Evolutionary conservation across 2,113 vertebrate species (phyloP), one percentile per base, ranked within the genome.

Genomic region (Alectura lathami): DNA sequence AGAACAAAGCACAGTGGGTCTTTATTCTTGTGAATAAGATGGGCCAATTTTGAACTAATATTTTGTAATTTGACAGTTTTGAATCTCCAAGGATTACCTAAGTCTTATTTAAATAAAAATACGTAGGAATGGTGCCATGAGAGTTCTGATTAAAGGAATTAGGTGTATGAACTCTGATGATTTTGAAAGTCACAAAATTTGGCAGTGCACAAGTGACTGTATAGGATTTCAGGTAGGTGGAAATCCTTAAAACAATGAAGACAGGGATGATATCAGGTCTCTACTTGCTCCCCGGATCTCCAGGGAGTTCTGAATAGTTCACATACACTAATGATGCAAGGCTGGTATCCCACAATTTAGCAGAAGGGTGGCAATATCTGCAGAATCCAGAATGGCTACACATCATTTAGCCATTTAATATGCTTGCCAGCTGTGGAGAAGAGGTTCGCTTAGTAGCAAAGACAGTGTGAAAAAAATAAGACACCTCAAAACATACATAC

Each of bases 11-110:
- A 7, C 17, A 60, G 11, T 34, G 11, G 1, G 1, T 78, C 43
- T 86, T 93, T 75, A 51, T 74, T 89, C 24, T 80, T 9, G 20
- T 57, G 8, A 78, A 60, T 48, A 84, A 86, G 88, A 54, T 27
- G 18, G 26, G 11, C 20, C 8, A 66, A 51, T 4, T 53, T 88
- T 84, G 51, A 72, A 20, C 18, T 64, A 63, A 29, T 64, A 67
- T 64, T 83, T 90, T 68, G 8, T 81, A 48, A 22, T 45, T 68
- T 82, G 43, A 1, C 57, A 27, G 45, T 94, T 93, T 79, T 90
- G 40, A n/a, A 86, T 42, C 20, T 79, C 24, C 13, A 62, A 29
- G 13, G 23, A 20, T 64, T 64, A 29, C 27, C 47, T 32, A 40
- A 78, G 11, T 13, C 36, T 57, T 57, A 63, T 11, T 51, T 60